Base-by-base conservation (phyloP, 2,888 invertebrate genomes). In the Volucella inflata region DNA sequence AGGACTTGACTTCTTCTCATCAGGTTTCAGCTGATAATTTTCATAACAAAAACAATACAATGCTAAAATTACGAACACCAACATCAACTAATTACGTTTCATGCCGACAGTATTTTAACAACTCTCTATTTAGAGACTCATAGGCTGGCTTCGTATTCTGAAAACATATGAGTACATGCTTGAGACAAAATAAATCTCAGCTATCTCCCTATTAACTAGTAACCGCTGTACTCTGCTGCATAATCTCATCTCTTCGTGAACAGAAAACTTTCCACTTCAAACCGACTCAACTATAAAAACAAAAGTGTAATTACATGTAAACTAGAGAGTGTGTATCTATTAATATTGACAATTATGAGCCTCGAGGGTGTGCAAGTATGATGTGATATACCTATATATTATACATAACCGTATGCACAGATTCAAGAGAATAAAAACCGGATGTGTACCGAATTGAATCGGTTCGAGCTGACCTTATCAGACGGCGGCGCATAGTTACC, bases 381-480 rank as follows among this genome's bases (percentile, higher is more conserved):
- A 30, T 30, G 30, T 30, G 30, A 30, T 30, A 6, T 30, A 30
- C 6, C 30, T 4, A 4, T 30, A 30, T 30, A 21, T 4, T 21
- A 2, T 21, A 14, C 14, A 8, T 36, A 30, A 16, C 12, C n/a
- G 14, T 12, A 57, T 70, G 50, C 30, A 71, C 55, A 12, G 42
- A 42, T 74, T 74, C 30, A 12, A 59, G 30, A 30, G 68, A 59
- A 59, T 38, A 57, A 74, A 70, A 51, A 74, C 83, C 57, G 51
- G 74, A 78, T 70, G 57, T 48, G 9, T 21, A 84, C 79, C 70
- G 59, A 75, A 59, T 78, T 53, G 59, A 84, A 79, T 84, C 44
- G 74, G 83, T 75, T 79, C 38, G 21, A 84, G 65, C 79, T 70
- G 64, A 70, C 64, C 70, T 79, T 84, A 84, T 84, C 79, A 70